phyloP scores from a whole-genome alignment of 2,113 vertebrate genomes.

The Nanger granti region DNA sequence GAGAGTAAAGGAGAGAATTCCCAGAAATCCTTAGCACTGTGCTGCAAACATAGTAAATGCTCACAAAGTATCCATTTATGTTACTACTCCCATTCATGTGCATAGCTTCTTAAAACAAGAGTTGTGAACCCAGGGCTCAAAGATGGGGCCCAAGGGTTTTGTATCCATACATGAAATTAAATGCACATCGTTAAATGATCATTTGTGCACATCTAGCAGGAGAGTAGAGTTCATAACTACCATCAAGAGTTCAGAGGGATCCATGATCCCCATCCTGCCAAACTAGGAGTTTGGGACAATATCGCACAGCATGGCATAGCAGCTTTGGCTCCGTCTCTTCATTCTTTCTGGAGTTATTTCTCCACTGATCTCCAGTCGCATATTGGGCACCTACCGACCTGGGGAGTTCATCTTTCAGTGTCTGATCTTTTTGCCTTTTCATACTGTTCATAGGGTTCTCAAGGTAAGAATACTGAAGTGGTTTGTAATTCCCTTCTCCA shows the following conservation, averaged over 20 bases:
- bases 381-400: neutral
- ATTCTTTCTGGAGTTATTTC: neutral
- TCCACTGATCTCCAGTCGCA: neutral
- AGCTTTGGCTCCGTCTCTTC: neutral
- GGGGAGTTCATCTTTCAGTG: neutral
- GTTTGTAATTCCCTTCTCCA: neutral
- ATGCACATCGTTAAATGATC: neutral
- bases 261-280: accelerated
- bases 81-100: neutral
- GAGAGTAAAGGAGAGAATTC: neutral
- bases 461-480: neutral
- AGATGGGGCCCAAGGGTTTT: neutral
- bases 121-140: neutral
- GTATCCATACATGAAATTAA: neutral
- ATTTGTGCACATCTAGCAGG: accelerated
- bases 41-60: neutral
- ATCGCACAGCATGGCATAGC: neutral
- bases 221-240: neutral
- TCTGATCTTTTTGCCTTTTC: neutral
- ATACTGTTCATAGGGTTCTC: neutral
- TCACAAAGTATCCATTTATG: too few relatives aligned
- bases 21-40: neutral
- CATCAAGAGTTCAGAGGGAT: neutral
- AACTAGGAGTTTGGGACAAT: neutral
- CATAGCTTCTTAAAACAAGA: neutral